phyloP scores from a whole-genome alignment of 2,888 invertebrate genomes.

The Eremobia ochroleuca region DNA sequence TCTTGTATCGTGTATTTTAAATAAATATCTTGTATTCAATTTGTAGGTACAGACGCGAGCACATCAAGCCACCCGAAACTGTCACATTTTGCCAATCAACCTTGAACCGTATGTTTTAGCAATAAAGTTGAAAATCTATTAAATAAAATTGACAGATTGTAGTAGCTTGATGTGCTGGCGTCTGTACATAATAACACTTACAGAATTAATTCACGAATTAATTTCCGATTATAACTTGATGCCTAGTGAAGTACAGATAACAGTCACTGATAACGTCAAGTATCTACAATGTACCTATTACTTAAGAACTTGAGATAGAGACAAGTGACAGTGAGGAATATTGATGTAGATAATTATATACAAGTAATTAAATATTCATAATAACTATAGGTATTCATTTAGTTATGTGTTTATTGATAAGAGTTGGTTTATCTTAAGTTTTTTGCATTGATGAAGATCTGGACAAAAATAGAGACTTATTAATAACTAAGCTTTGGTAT shows the following conservation, averaged over 20 bases:
- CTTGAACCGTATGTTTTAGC: too few relatives aligned
- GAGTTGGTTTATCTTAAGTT: slow-evolving; percentile 12
- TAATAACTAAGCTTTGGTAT: neutral
- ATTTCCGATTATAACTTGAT: slow-evolving; percentile 34
- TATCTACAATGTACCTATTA: slow-evolving; percentile 45
- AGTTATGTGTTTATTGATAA: slow-evolving; percentile 38
- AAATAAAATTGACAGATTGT: too few relatives aligned
- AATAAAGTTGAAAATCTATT: too few relatives aligned
- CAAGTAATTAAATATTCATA: slow-evolving; percentile 47
- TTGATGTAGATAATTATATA: slow-evolving; percentile 50
- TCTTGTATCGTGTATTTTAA: slow-evolving; percentile 21
- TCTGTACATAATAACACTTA: too few relatives aligned
- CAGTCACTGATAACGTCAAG: slow-evolving; percentile 31
- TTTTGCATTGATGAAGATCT: slow-evolving; percentile 9
- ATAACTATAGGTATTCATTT: slow-evolving; percentile 32
- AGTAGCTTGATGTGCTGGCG: too few relatives aligned
- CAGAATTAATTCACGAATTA: slow-evolving; percentile 22
- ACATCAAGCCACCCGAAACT: too few relatives aligned
- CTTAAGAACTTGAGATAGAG: slow-evolving; percentile 26
- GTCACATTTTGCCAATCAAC: too few relatives aligned
- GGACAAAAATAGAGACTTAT: neutral
- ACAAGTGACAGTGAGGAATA: slow-evolving; percentile 47
- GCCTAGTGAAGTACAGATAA: slow-evolving; percentile 20
- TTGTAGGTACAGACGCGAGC: too few relatives aligned
- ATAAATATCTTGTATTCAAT: slow-evolving; percentile 33